Base-by-base conservation (phyloP, 2,888 invertebrate species). In the Oxystoma pomonae region DNA sequence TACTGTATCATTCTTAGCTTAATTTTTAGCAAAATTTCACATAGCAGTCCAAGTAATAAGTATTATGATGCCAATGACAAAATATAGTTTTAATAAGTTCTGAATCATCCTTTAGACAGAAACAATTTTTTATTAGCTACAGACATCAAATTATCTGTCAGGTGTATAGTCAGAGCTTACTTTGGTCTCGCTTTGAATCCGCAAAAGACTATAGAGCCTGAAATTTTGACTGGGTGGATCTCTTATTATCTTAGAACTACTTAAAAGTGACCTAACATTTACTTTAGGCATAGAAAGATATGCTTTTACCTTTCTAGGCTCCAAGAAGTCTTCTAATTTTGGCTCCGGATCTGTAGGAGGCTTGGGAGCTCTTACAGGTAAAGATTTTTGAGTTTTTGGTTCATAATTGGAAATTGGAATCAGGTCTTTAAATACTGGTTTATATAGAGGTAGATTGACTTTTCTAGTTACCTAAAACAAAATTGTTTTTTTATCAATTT, bases 361-460 rank as follows among this genome's bases (percentile, higher is more conserved):
- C 17, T 68, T 18, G 52, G 70, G 71, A 1, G 59, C 65, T 61
- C 72, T 66, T 19, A 67, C 58, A 5, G 60, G 12, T 20, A 66
- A 22, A 55, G 69, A 53, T 16, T 67, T 66, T 20, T 67, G 66
- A 18, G 67, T 35, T 50, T 64, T 68, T 55, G 49, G 50, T 56
- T 67, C 66, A 12, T 67, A 62, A 53, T 64, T 63, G n/a, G 63
- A 59, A 22, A 75, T 64, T 17, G 74, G 71, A 55, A 76, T 73
- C 60, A 76, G 69, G 67, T 74, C 71, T 61, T 72, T 74, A 60
- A 72, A 76, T 55, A 75, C 69, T 56, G 71, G 62, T 65, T 72
- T 67, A 52, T 70, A 70, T 52, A 69, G 68, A 0, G 73, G 74
- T 66, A 74, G 73, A 67, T 76, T 76, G 5, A 76, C 70, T 67